phyloP scores from a whole-genome alignment of 2,888 invertebrate species.

The Hololepta plana region DNA sequence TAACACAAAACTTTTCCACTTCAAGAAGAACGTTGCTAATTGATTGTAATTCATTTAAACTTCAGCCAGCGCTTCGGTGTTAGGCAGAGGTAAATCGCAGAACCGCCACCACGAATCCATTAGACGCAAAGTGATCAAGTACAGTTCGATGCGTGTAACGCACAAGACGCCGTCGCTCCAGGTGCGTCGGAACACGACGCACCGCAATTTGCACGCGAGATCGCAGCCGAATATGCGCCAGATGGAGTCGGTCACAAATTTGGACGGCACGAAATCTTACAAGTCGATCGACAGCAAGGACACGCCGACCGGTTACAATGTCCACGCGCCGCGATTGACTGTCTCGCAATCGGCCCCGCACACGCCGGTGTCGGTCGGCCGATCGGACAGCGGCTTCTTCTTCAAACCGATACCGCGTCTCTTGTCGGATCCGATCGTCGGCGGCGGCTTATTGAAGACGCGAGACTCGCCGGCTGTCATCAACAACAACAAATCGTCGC shows the following conservation, averaged over 20 bases:
- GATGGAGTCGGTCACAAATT: constrained; percentile 21
- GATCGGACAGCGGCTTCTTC: constrained; percentile 16
- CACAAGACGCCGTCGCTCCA: constrained; percentile 32
- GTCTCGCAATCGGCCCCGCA: constrained; percentile 27
- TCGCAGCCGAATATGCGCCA: constrained; percentile 28
- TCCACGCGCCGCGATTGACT: constrained; percentile 18
- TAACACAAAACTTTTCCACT: too few species aligned
- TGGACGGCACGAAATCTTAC: constrained; percentile 21
- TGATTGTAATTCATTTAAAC: too few species aligned
- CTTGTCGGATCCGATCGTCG: constrained; percentile 22
- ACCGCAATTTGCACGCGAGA: constrained; percentile 17
- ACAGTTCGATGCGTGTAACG: constrained; percentile 37
- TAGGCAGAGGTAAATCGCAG: constrained; percentile 23
- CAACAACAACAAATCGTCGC: constrained; percentile 8
- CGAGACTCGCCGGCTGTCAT: constrained; percentile 14
- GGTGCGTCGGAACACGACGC: constrained; percentile 38
- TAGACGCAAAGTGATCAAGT: constrained; percentile 28
- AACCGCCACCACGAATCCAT: too few species aligned
- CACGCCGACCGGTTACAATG: constrained; percentile 16
- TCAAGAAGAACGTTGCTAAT: too few species aligned
- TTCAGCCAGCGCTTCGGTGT: constrained; percentile 20
- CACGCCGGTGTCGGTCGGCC: constrained; percentile 21
- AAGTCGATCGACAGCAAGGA: constrained; percentile 23
- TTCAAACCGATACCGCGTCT: constrained; percentile 22
- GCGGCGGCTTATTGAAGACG: too few species aligned